Base-by-base conservation (phyloP, 2,888 invertebrate genomes). In the Acanthosoma haemorrhoidale region DNA sequence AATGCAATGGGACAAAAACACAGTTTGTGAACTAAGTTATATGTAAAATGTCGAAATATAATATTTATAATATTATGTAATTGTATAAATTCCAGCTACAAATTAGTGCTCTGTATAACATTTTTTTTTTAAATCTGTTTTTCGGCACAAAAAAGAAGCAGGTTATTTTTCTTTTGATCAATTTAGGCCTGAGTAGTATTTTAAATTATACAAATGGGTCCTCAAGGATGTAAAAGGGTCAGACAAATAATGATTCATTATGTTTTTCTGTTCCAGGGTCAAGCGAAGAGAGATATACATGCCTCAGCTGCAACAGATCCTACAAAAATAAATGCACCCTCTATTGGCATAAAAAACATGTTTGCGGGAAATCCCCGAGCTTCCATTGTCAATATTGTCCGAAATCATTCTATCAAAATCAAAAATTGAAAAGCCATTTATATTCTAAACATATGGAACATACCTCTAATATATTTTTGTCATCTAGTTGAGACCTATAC, bases 341-440 rank as follows among this genome's bases (percentile, higher is more conserved):
- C 34, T 72, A 72, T 18, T 70, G 74, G 32, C 76, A 76, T 66
- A 25, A 73, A n/a, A 70, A 80, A 8, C 59, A 69, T 79, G 82
- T 82, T 70, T 82, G 82, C 74, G 81, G 81, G 21, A 80, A 80
- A 75, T 80, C 80, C 71, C 81, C 81, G 1, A 79, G 29, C 61
- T 90, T 86, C 84, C 86, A 84, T 80, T 91, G 91, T 76, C 87
- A 87, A 61, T 85, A 87, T 80, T 91, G 91, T 25, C 51, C 51
- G 11, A 51, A 51, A n/a, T 16, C 51, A 25, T 51, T 51, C 29
- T 51, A 13, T 25, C 51, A 51, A 25, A 25, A 51, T n/a, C 51
- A 51, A 25, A 51, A 51, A 51, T 51, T 51, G 25, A 51, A 51
- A 51, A 51, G 51, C 8, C 51, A 51, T 51, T 25, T 25, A 6